Conservation (phyloP, 2,797 vertebrate species). For the Neosilurus hyrtlii region DNA sequence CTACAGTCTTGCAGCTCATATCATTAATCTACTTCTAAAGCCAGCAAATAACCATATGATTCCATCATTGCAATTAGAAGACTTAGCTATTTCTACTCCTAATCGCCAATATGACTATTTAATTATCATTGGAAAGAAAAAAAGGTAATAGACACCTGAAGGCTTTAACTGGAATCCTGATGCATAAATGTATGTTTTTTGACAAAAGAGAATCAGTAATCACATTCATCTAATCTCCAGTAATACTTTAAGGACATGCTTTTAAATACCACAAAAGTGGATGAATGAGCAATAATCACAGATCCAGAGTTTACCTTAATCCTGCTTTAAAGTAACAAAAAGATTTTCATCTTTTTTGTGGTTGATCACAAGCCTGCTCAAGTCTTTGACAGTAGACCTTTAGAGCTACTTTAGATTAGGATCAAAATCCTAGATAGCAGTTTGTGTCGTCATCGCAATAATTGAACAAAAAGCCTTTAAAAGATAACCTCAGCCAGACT, state of each 20-base stretch:
- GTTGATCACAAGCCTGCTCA: conserved; percentile 63
- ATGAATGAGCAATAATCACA: conserved; percentile 89
- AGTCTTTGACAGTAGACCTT: conserved; percentile 64
- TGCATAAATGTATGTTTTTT: conserved; percentile 79
- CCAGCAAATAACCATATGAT: not conserved
- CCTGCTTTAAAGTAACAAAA: conserved; percentile 81
- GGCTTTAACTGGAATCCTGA: conserved; percentile 70
- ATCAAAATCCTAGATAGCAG: conserved; percentile 8
- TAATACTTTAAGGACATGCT: conserved; percentile 95
- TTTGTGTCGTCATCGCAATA: not conserved
- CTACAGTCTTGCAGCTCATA: not conserved
- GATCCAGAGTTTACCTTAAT: conserved; percentile 88
- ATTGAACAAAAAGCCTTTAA: not conserved
- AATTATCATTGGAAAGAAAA: conserved; percentile 56
- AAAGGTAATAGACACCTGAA: conserved; percentile 66
- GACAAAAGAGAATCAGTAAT: conserved; percentile 90
- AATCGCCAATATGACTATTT: conserved; percentile 65
- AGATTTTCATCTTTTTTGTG: conserved; percentile 60
- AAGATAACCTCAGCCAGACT: not conserved
- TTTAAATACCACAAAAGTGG: conserved; percentile 91
- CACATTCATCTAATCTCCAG: conserved; percentile 91
- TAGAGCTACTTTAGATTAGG: conserved; percentile 58
- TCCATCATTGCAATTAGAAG: not conserved
- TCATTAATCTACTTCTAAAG: not conserved
- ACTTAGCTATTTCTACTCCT: conserved; percentile 63